Evolutionary conservation across 2,797 vertebrate genomes (phyloP), one percentile per base, ranked within the genome.

Genomic region (Oceanodroma leucorhoa): DNA sequence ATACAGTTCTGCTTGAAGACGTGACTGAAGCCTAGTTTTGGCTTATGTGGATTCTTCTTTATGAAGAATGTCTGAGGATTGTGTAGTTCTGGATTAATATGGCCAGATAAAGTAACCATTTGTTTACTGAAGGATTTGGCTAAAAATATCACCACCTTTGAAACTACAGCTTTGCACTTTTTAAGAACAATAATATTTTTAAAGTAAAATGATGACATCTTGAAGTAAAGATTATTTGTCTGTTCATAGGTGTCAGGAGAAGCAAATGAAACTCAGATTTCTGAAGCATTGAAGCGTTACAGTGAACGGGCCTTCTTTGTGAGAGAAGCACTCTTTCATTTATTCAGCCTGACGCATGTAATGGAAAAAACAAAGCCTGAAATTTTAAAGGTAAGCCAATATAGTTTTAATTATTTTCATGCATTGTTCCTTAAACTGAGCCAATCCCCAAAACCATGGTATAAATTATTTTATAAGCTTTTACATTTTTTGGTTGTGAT

Each of bases 321-420:
- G 79, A 98, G 99, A 69, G 99, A 99, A 97, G 99, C 99, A 69
- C 98, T 99, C 34, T 99, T 99, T 93, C 99, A 99, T 95, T 99
- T 99, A 77, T 99, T 99, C 97, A 99, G 99, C 95, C 98, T 99
- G 90, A 99, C 99, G 2, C 99, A 99, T 34, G 98, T 99, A 71
- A 99, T 99, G 98, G 99, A 99, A 97, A 99, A 99, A 97, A 99
- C 99, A 38, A 98, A 99, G 71, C 99, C 99, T 67, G 99, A 99
- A 97, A 99, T 99, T 95, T 98, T 99, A 55, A 99, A 99, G 99
- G 99, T 99, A 97, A 97, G 90, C 51, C 27, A 72, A 18, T 51
- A 24, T 1, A 41, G 19, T 70, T 90, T 69, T 70, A 29, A 19
- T 83, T 24, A 24, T 64, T 83, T 34, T 57, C 9, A 2, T 67